Evolutionary conservation across 2,113 vertebrate genomes (phyloP), one percentile per base, ranked within the genome.

Genomic region (Odontesthes bonariensis): DNA sequence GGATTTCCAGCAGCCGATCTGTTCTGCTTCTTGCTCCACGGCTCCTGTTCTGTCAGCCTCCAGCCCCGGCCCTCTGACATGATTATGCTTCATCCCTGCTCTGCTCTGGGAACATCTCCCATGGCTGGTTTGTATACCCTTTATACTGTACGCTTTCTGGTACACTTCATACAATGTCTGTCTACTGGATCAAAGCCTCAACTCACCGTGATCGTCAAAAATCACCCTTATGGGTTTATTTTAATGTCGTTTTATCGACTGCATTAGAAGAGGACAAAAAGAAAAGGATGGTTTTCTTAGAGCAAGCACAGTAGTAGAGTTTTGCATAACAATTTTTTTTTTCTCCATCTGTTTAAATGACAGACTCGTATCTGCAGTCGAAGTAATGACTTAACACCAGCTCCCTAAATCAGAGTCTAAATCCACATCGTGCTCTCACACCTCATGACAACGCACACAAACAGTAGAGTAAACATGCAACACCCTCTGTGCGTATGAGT

Each of bases 371-470:
- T 32, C 22, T 17, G 38, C 55, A 27, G 59, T 14, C n/a, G 10
- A 27, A 11, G 58, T 68, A 14, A 66, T 75, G 79, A 67, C 65
- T 85, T 88, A 76, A 82, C 86, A 61, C 51, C 2, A 13, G 57
- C 56, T 4, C 69, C 52, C 78, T 54, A 68, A 56, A 54, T 81
- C 61, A 51, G 23, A 58, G 56, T 67, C 76, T 85, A 74, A 77
- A 83, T 75, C 63, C 66, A 63, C 80, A 44, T 27, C 52, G 57
- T 81, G 77, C 56, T 55, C 52, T 73, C 82, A 77, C 65, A 58
- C 73, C 63, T 79, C 80, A 69, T 72, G 76, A 74, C 66, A 47
- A 82, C 81, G 62, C 83, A 47, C 47, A 54, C 72, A 76, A 56
- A 76, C 75, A 82, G 10, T 19, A 35, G n/a, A 3, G 56, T 71